Evolutionary conservation across 37 sponge, comb jelly and placozoan genomes (phyloP).

Genomic region (Chondrilla cf. caribensis): DNA sequence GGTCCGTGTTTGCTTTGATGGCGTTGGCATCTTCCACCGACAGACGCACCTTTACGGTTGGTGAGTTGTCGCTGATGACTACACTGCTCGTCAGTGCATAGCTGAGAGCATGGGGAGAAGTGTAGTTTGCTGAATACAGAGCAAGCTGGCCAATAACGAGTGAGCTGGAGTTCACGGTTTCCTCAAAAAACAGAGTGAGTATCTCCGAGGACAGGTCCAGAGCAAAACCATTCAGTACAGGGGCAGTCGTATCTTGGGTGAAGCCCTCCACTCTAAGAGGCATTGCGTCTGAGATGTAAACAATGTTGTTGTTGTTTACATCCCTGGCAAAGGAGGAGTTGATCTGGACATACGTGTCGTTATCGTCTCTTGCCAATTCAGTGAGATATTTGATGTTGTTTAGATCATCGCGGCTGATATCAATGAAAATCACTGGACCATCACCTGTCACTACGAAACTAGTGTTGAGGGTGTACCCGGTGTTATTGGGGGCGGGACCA

Average conservation of each 20-base stretch:
- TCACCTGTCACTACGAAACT: slow-evolving; percentile 32
- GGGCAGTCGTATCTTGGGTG: slow-evolving; percentile 49
- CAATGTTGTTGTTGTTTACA: slow-evolving; percentile 62
- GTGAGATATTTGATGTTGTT: slow-evolving; percentile 76
- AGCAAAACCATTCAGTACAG: slow-evolving; percentile 61
- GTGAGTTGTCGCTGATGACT: slow-evolving; percentile 37
- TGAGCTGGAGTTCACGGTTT: slow-evolving; percentile 76
- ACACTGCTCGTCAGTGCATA: slow-evolving; percentile 42
- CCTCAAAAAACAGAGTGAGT: slow-evolving; percentile 76
- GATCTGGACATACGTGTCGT: slow-evolving; percentile 54
- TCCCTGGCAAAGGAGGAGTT: slow-evolving; percentile 34
- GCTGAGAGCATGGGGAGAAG: neutral
- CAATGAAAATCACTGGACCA: slow-evolving; percentile 36
- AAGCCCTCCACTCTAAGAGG: slow-evolving; percentile 56
- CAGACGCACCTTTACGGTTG: slow-evolving; percentile 41
- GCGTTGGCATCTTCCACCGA: slow-evolving; percentile 60
- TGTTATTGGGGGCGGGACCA: slow-evolving; percentile 31
- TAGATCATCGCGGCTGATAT: slow-evolving; percentile 58
- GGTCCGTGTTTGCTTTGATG: slow-evolving; percentile 58
- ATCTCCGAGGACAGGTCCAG: slow-evolving; percentile 55
- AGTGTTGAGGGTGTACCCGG: slow-evolving; percentile 18
- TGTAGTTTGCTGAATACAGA: slow-evolving; percentile 27
- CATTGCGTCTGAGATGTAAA: slow-evolving; percentile 20
- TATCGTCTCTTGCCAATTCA: slow-evolving; percentile 56
- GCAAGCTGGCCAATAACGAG: neutral